Percentiles rank a stretch among this genome's conserved stretches.
phyloP scores from a whole-genome alignment of 2,888 invertebrate genomes.

The Tribolium freemani region DNA sequence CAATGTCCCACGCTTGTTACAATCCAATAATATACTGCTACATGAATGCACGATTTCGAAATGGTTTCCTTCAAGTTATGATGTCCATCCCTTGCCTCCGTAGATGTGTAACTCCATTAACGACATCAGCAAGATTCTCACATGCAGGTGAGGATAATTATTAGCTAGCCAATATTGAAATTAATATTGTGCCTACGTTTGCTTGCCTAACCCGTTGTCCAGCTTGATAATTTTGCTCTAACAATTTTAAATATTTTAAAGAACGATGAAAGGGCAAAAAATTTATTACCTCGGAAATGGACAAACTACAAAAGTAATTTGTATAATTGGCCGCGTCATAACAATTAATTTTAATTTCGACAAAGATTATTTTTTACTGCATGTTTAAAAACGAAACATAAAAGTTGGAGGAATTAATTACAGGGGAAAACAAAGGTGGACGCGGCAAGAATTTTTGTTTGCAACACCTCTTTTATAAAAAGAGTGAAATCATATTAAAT shows the following conservation, averaged over 20 bases:
- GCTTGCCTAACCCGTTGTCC: background rate
- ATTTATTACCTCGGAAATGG: background rate
- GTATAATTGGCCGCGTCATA: background rate
- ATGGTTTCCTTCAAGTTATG: constrained; percentile 77
- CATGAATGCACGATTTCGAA: constrained; percentile 87
- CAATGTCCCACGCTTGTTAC: constrained; percentile 91
- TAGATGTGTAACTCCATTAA: constrained; percentile 38
- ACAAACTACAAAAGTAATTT: background rate
- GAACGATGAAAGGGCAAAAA: background rate
- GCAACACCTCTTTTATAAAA: background rate
- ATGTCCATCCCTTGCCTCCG: constrained; percentile 69
- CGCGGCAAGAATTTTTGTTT: background rate
- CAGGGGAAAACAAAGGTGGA: background rate
- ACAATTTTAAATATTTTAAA: too few species aligned
- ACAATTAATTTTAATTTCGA: background rate
- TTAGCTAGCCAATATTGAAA: background rate
- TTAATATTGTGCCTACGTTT: background rate
- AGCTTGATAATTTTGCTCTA: background rate
- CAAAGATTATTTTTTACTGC: background rate
- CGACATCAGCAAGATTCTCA: constrained; percentile 41
- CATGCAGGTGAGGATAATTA: constrained; percentile 40
- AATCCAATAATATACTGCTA: constrained; percentile 91
- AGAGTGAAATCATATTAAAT: too few species aligned
- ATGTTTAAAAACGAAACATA: background rate
- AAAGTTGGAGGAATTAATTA: background rate